A percentile compares a stretch with the other conserved stretches of the same genome.
Evolutionary conservation across 2,888 invertebrate species (phyloP).

Genomic region (Limnephilus auricula): DNA sequence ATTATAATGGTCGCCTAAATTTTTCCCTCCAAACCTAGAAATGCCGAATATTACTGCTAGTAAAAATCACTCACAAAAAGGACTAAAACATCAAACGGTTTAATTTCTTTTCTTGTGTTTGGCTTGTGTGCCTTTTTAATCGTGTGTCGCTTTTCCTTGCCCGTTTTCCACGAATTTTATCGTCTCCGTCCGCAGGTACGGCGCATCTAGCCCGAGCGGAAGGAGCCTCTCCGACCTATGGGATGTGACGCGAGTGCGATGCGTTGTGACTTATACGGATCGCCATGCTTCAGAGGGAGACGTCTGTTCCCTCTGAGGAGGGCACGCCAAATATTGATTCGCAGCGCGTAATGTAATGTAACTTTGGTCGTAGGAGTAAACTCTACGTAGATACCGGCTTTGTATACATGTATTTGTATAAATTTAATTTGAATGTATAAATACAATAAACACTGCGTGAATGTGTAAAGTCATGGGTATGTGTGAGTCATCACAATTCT

Average conservation of each 20-base stretch:
- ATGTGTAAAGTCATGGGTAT: background rate
- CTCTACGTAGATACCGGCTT: background rate
- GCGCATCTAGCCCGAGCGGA: slow-evolving; percentile 57
- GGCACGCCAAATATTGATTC: slow-evolving; percentile 80
- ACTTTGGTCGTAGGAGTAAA: slow-evolving; percentile 56
- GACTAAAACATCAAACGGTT: background rate
- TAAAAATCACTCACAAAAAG: background rate
- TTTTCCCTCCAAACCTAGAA: slow-evolving; percentile 26
- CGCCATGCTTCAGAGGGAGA: slow-evolving; percentile 51
- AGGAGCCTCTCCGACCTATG: slow-evolving; percentile 63
- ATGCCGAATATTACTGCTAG: background rate
- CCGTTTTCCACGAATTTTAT: slow-evolving; percentile 15
- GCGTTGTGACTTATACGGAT: slow-evolving; percentile 46
- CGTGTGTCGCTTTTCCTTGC: background rate
- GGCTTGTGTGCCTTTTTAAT: background rate
- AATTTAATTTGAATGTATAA: background rate
- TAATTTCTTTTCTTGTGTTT: background rate
- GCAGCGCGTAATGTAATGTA: slow-evolving; percentile 68
- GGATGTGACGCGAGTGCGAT: slow-evolving; percentile 58
- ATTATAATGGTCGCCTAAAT: slow-evolving; percentile 45
- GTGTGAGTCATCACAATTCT: background rate
- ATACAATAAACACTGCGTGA: background rate
- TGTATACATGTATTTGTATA: background rate
- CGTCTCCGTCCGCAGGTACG: slow-evolving; percentile 46
- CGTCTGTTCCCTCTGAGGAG: slow-evolving; percentile 47